Percentiles rank a stretch among this genome's conserved stretches.
phyloP scores from a whole-genome alignment of 2,888 invertebrate genomes.

The Erannis defoliaria region DNA sequence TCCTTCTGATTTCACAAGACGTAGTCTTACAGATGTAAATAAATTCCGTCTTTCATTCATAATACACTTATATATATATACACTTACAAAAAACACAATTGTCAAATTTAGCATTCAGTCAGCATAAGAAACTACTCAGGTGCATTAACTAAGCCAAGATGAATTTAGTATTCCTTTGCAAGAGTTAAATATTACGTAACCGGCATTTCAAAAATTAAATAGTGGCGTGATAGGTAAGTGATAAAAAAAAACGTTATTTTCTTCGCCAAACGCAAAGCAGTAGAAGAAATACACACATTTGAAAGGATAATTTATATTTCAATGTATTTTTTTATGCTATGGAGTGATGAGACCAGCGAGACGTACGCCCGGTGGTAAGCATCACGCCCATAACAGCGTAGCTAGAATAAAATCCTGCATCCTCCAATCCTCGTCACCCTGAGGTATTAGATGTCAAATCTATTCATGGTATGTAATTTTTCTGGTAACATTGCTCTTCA shows the following conservation, averaged over 20 bases:
- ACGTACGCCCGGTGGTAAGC: no score
- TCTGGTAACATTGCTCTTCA: no score
- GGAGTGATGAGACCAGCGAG: no score
- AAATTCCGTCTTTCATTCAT: slow-evolving; percentile 2
- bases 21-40: not conserved
- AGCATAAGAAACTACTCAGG: slow-evolving; percentile 52
- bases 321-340: no score
- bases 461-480: no score
- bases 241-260: not conserved
- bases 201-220: slow-evolving; percentile 1
- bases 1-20: not conserved
- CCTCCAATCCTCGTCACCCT: no score
- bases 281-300: not conserved
- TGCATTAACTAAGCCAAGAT: slow-evolving; percentile 49
- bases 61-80: no score
- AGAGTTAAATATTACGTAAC: slow-evolving; percentile 2
- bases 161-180: slow-evolving; percentile 13
- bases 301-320: not conserved
- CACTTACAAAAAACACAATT: no score
- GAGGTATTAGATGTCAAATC: no score
- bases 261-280: not conserved
- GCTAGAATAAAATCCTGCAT: no score
- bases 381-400: no score
- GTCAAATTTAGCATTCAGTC: slow-evolving; percentile 41
- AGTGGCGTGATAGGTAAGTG: not conserved